Conservation (phyloP, 2,888 invertebrate species). For the Microplitis deprimator region DNA sequence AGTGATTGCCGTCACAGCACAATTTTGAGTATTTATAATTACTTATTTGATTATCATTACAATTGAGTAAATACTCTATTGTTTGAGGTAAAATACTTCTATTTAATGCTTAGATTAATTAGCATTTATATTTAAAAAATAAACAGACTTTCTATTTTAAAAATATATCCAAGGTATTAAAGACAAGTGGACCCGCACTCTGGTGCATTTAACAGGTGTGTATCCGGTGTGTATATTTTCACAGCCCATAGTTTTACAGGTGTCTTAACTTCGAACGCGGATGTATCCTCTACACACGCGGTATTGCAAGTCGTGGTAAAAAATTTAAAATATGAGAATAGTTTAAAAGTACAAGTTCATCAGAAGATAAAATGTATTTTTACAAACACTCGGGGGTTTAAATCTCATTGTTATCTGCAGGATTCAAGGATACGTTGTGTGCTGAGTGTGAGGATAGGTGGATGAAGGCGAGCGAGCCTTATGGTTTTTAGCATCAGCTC, state of each 20-base stretch:
- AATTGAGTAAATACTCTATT: not conserved
- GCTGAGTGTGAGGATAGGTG: not conserved
- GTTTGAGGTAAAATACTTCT: not conserved
- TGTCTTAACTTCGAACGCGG: not conserved
- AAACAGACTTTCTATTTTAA: not conserved
- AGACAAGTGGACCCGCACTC: not conserved
- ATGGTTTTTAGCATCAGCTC: constrained; percentile 19
- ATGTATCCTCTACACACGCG: not conserved
- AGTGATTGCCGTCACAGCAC: not conserved
- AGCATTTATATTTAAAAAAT: not conserved
- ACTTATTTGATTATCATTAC: no score
- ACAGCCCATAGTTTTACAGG: not conserved
- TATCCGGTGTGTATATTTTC: constrained; percentile 1
- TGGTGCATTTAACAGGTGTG: not conserved
- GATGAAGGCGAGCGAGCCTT: constrained; percentile 26
- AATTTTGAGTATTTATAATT: no score
- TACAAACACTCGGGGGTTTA: not conserved
- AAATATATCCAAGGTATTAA: not conserved
- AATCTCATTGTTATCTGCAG: constrained; percentile 17
- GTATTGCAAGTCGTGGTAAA: not conserved
- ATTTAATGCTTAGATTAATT: no score
- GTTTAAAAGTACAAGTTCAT: not conserved
- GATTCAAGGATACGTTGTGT: constrained; percentile 31
- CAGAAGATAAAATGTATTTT: not conserved
- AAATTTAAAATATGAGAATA: not conserved